These are phyloP conservation scores for Diorhabda carinulata DNA, from an alignment of 1,140 invertebrate genomes.

Conservation along the genomic window DNA sequence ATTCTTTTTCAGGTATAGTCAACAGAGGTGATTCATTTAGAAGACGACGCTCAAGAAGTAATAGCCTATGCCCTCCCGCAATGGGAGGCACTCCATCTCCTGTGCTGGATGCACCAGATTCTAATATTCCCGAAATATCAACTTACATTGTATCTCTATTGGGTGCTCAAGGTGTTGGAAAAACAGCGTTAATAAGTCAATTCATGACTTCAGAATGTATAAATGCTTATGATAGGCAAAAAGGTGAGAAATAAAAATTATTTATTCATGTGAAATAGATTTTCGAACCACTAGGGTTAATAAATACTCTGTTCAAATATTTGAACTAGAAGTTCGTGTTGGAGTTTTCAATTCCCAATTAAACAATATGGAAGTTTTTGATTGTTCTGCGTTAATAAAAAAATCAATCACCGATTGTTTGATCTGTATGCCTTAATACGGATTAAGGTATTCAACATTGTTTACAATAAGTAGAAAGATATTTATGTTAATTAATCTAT, in stretches of 20 bases:
- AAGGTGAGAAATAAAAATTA: constrained; percentile 52
- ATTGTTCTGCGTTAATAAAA: too few species aligned
- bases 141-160: constrained; percentile 76
- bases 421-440: too few species aligned
- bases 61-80: constrained; percentile 57
- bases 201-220: constrained; percentile 94
- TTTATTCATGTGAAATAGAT: not conserved
- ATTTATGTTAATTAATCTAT: too few species aligned
- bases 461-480: too few species aligned
- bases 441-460: too few species aligned
- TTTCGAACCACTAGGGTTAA: too few species aligned
- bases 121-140: constrained; percentile 48
- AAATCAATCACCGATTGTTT: too few species aligned
- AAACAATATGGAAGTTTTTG: too few species aligned
- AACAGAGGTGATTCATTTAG: constrained; percentile 87
- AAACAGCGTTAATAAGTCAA: constrained; percentile 84
- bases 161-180: constrained; percentile 83
- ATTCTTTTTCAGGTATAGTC: constrained; percentile 66
- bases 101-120: constrained; percentile 40
- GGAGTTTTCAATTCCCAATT: too few species aligned
- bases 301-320: too few species aligned
- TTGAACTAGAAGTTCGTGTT: too few species aligned
- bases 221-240: constrained; percentile 82
- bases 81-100: constrained; percentile 38
- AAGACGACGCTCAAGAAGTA: constrained; percentile 71